A percentile compares a stretch with the other conserved stretches of the same genome.
Conservation (phyloP, 2,797 vertebrate species). For the Falco naumanni region DNA sequence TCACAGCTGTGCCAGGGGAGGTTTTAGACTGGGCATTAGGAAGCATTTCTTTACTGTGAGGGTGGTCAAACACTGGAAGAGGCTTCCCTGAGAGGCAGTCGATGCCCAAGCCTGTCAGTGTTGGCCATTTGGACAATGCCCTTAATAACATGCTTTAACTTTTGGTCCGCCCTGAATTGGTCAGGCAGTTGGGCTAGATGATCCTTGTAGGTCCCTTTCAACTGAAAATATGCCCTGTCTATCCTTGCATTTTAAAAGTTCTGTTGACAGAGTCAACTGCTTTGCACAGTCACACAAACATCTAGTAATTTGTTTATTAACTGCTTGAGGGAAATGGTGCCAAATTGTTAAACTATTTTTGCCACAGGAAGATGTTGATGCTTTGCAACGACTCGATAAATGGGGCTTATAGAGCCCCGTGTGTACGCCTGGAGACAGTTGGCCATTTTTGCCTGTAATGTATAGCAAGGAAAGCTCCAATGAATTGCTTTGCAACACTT, state of each 20-base stretch:
- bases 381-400: not conserved
- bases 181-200: not conserved
- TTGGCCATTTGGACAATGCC: not conserved
- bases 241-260: not conserved
- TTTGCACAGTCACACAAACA: not conserved
- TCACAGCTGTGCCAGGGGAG: not conserved
- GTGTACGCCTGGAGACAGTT: not conserved
- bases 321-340: not conserved
- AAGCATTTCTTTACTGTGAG: not conserved
- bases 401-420: not conserved
- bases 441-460: not conserved
- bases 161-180: not conserved
- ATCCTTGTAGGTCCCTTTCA: not conserved
- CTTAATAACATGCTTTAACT: not conserved
- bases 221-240: not conserved
- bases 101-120: not conserved
- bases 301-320: not conserved
- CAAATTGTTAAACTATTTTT: not conserved
- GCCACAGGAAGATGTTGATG: not conserved
- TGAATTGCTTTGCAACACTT: conserved; percentile 13
- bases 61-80: not conserved
- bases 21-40: not conserved
- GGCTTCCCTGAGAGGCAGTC: not conserved
- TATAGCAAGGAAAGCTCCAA: not conserved
- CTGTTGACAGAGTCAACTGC: not conserved